A percentile compares a stretch with the other conserved stretches of the same genome.
Evolutionary conservation across 1,140 invertebrate species (phyloP).

Genomic region (Notospermus geniculatus): DNA sequence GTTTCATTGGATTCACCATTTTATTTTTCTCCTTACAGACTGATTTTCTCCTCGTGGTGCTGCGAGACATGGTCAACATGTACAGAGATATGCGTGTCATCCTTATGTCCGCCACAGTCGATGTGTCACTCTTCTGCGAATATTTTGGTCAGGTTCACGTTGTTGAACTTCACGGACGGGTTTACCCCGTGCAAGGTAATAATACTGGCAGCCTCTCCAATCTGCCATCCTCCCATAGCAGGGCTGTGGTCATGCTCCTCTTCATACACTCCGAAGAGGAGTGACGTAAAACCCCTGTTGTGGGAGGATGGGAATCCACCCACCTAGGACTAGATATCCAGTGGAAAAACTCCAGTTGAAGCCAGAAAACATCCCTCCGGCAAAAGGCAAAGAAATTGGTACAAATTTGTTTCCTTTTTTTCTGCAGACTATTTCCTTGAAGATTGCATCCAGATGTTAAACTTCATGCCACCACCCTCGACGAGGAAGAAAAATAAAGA

Average conservation of each 20-base stretch:
- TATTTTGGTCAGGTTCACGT: conserved; percentile 55
- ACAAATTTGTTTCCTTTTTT: background rate
- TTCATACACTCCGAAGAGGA: too few species aligned
- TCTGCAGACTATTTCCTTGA: conserved; percentile 80
- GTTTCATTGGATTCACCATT: background rate
- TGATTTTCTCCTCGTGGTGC: conserved; percentile 58
- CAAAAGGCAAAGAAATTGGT: conserved; percentile 2
- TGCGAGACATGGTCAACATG: conserved; percentile 57
- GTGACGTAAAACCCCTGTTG: too few species aligned
- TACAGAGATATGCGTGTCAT: conserved; percentile 56
- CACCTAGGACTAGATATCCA: too few species aligned
- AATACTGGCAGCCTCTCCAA: too few species aligned
- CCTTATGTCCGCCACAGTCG: conserved; percentile 60
- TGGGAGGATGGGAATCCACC: too few species aligned
- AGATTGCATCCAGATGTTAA: conserved; percentile 78
- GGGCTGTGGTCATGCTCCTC: too few species aligned
- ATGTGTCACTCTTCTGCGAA: conserved; percentile 55
- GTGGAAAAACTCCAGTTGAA: too few species aligned
- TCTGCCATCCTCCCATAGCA: too few species aligned
- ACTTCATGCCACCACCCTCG: conserved; percentile 74
- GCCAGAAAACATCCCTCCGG: too few species aligned
- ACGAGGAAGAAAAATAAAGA: conserved; percentile 59
- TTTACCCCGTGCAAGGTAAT: conserved; percentile 56
- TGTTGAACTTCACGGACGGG: conserved; percentile 56
- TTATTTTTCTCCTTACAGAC: conserved; percentile 42